Conservation (phyloP, 2,113 vertebrate genomes). For the Oenanthe melanoleuca region DNA sequence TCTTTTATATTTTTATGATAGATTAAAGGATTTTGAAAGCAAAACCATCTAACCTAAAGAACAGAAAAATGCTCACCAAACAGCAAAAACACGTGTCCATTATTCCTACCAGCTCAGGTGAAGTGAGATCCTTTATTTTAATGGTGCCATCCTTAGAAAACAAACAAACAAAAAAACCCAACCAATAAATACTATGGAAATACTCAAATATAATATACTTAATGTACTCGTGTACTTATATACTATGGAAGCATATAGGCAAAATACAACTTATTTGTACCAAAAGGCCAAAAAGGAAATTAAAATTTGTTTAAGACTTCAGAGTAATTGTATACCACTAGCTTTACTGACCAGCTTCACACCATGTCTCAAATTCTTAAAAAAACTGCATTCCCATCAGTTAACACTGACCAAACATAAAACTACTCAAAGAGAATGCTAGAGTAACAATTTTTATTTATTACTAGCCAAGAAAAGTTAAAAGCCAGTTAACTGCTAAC, state of each 20-base stretch:
- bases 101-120: slow-evolving; percentile 94
- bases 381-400: background rate
- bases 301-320: background rate
- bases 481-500: background rate
- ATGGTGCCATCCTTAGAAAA: slow-evolving; percentile 88
- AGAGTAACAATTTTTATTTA: background rate
- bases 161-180: background rate
- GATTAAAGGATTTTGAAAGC: background rate
- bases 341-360: background rate
- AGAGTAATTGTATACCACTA: background rate
- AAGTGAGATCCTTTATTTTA: slow-evolving; percentile 92
- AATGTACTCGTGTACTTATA: background rate
- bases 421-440: background rate
- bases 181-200: background rate
- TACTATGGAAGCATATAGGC: background rate
- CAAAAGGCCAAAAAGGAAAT: background rate
- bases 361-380: background rate
- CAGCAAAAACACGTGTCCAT: slow-evolving; percentile 99
- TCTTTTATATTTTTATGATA: background rate
- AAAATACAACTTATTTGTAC: background rate
- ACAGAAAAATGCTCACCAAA: slow-evolving; percentile 82
- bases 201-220: no score
- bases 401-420: background rate
- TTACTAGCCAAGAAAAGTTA: background rate
- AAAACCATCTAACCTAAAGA: background rate